phyloP scores from a whole-genome alignment of 2,797 vertebrate species.

The Sebastiscus tertius region DNA sequence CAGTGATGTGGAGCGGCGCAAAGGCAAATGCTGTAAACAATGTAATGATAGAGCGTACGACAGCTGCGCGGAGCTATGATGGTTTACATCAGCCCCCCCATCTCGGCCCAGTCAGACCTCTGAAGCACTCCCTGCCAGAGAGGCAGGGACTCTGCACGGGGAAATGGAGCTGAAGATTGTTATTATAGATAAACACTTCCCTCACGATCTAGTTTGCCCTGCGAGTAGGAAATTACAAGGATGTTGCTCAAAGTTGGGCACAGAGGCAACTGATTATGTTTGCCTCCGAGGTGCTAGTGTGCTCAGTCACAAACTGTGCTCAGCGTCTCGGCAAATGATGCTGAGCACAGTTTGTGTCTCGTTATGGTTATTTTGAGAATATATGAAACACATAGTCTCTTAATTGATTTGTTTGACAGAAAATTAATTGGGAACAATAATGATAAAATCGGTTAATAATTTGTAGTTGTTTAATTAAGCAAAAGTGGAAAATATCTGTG shows the following conservation, averaged over 20 bases:
- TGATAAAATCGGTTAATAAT: neutral
- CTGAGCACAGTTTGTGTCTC: neutral
- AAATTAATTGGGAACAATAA: neutral
- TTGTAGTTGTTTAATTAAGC: neutral
- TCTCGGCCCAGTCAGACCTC: constrained; percentile 36
- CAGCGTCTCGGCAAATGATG: constrained; percentile 16
- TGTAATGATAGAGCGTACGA: constrained; percentile 44
- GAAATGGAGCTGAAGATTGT: constrained; percentile 77
- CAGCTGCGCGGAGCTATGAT: constrained; percentile 15
- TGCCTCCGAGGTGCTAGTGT: constrained; percentile 42
- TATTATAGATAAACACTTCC: constrained; percentile 82
- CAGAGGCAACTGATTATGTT: constrained; percentile 54
- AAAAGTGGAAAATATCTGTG: neutral
- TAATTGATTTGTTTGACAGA: neutral
- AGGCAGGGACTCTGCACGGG: constrained; percentile 29
- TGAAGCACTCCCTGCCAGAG: constrained; percentile 36
- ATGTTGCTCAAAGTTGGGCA: constrained; percentile 65
- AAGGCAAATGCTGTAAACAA: constrained; percentile 57
- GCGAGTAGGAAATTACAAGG: constrained; percentile 72
- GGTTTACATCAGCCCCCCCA: constrained; percentile 32
- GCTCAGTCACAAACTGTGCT: constrained; percentile 18
- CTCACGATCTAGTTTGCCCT: constrained; percentile 55
- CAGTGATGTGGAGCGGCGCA: constrained; percentile 1
- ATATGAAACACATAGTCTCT: neutral
- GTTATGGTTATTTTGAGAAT: neutral